Conservation (phyloP, 2,113 vertebrate species). For the Zosterops pallidus region DNA sequence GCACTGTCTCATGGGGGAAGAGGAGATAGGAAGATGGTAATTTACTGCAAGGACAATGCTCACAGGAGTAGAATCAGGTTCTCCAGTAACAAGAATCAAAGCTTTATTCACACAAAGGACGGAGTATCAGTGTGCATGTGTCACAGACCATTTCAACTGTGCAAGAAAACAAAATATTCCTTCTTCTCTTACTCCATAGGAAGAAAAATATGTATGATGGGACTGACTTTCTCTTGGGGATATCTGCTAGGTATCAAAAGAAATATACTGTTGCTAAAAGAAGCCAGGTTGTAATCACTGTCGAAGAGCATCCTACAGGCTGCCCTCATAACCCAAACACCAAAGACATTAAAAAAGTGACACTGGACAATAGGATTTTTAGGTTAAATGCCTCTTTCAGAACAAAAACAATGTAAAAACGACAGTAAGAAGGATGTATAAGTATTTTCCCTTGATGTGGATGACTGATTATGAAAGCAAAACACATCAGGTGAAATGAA, state of each 20-base stretch:
- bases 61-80: background rate
- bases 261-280: background rate
- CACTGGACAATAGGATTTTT: background rate
- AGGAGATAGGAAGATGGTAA: background rate
- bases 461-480: background rate
- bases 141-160: background rate
- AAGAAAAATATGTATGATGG: background rate
- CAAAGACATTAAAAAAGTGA: background rate
- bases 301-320: background rate
- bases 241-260: background rate
- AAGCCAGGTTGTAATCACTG: background rate
- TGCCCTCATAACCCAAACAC: background rate
- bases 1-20: rapidly evolving
- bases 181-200: background rate
- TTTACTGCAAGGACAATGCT: background rate
- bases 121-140: rapidly evolving
- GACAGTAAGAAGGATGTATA: background rate
- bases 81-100: background rate
- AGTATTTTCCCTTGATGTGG: background rate
- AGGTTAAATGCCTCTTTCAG: background rate
- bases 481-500: background rate
- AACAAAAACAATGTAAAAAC: background rate
- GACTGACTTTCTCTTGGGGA: background rate
- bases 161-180: background rate
- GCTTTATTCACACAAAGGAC: background rate